phyloP scores from a whole-genome alignment of 1,140 invertebrate genomes.

The Prorops nasuta region DNA sequence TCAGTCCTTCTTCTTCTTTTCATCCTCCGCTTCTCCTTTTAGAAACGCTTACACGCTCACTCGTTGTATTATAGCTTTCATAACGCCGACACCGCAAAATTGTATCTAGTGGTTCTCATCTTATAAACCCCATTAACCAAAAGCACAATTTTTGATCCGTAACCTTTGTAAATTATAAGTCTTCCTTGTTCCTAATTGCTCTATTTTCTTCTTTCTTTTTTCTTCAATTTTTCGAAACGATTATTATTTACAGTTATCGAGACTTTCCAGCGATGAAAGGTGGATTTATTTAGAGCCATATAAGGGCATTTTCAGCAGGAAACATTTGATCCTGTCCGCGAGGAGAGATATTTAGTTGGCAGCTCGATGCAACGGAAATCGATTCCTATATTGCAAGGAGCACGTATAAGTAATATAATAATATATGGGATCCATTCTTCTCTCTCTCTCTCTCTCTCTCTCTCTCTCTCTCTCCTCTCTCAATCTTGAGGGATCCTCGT shows the following conservation, averaged over 20 bases:
- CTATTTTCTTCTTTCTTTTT: not conserved
- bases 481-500: constrained; percentile 10
- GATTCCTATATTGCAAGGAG: constrained; percentile 33
- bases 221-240: not conserved
- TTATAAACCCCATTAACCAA: not conserved
- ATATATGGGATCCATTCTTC: constrained; percentile 42
- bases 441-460: constrained; percentile 6
- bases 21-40: not conserved
- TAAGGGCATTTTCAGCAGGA: too few species aligned
- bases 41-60: constrained; percentile 18
- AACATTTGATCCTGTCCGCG: too few species aligned
- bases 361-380: constrained; percentile 30
- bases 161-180: too few species aligned
- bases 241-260: too few species aligned
- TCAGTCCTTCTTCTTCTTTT: constrained; percentile 13
- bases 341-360: constrained; percentile 29
- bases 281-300: too few species aligned
- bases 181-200: too few species aligned
- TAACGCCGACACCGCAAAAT: constrained; percentile 36
- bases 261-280: too few species aligned
- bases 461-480: not conserved
- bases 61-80: constrained; percentile 38
- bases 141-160: too few species aligned
- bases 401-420: constrained; percentile 45
- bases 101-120: constrained; percentile 33